Base-by-base conservation (phyloP, 1,140 invertebrate species). In the Megalopta genalis region DNA sequence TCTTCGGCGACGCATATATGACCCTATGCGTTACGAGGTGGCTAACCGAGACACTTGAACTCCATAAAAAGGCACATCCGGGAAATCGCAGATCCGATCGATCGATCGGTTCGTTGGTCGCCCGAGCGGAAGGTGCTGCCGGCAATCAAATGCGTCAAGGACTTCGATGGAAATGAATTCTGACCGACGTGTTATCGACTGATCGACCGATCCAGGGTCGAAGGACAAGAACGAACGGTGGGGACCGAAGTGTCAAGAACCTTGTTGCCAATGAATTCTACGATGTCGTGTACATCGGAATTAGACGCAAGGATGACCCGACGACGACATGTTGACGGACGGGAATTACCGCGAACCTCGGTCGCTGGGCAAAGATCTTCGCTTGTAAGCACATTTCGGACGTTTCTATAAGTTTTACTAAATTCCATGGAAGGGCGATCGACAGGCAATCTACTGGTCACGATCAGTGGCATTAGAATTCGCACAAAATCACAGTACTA, bases 71-170 rank as follows among this genome's bases (percentile, higher is more conserved):
- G 68, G 63, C 39, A 57, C 72, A 84, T 84, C 82, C 83, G 77
- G 82, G 68, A 84, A 85, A 84, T 71, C 62, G 32, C 37, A 65
- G 82, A 85, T 85, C 68, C 62, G 72, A 80, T 85, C 67, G n/a
- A 49, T 83, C 78, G 69, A 79, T 83, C 70, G 72, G 62, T 69
- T 66, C 65, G 52, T 46, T 32, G 52, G 23, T 63, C 1, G 27
- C 1, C 49, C 14, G 52, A 66, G 59, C 49, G 70, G 62, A 73
- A 59, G 18, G 10, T 23, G 49, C 42, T 42, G 49, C 37, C 3
- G 18, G 39, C 46, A 63, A 49, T 62, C 57, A 39, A n/a, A 73
- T 25, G 16, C 32, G 25, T 25, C 16, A 46, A 73, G 39, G n/a
- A 54, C 46, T 42, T n/a, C 2, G 21, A 54, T 63, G 75, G 69